Evolutionary conservation across 1,140 invertebrate genomes (phyloP), one percentile per base, ranked within the genome.

Genomic region (Akabosia matsudoensis): DNA sequence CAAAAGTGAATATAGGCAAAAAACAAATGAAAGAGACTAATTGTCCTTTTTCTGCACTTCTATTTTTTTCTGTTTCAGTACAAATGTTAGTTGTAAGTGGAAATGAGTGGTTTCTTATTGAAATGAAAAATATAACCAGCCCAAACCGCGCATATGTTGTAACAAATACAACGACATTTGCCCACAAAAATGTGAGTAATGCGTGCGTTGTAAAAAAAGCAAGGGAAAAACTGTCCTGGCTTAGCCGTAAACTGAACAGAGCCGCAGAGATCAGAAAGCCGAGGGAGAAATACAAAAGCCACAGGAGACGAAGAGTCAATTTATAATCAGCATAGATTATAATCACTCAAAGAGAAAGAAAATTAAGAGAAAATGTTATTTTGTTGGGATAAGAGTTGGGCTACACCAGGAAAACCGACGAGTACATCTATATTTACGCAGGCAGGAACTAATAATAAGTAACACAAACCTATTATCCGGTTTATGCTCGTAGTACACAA

Each of bases 271-370:
- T 45, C 37, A 45, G n/a, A n/a, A n/a, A n/a, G 54, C 54, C 4
- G 4, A 22, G 54, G 54, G 54, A 67, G 22, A 67, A 30, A 22
- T 61, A 61, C 13, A 67, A 67, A 67, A 67, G 61, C 61, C 61
- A 67, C 61, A 31, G 61, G 61, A 67, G 61, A 67, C 61, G 61
- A 67, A 24, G 54, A 67, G 61, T 67, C 61, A 67, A 67, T 67
- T 31, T 67, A 67, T 67, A 67, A 67, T 67, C 61, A 67, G 61
- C 61, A 31, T 7, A 67, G 61, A 67, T 67, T 67, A 67, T 30
- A 67, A 67, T 67, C 61, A 67, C 28, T n/a, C 54, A 61, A 24
- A 24, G 54, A 61, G 54, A 61, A 61, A 61, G 14, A 24, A 61
- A 61, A 61, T 61, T 61, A 61, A 24, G 54, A n/a, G 24, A 61